A percentile compares a stretch with the other conserved stretches of the same genome.
Conservation (phyloP, 2,113 vertebrate species). For the Dendropsophus ebraccatus region DNA sequence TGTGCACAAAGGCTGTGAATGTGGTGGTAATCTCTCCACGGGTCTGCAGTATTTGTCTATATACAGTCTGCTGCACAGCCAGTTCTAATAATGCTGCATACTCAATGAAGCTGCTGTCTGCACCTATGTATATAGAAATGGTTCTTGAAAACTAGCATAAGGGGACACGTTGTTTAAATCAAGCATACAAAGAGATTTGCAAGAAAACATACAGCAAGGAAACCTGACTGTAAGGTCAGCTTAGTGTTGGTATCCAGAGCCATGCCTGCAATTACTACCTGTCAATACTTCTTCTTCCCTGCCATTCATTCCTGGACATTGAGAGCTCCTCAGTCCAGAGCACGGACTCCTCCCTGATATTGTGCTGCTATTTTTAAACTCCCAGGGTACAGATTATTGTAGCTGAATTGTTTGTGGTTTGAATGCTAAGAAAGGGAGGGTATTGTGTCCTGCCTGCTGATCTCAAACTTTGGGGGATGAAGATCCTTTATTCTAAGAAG, state of each 20-base stretch:
- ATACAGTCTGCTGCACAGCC: not conserved
- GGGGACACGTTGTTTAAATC: no score
- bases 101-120: no score
- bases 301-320: slow-evolving; percentile 25
- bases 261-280: not conserved
- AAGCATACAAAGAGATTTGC: not conserved
- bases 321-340: not conserved
- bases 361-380: slow-evolving; percentile 48
- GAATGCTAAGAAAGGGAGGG: slow-evolving; percentile 44
- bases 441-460: slow-evolving; percentile 13
- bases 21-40: not conserved
- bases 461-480: slow-evolving; percentile 1
- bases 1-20: not conserved
- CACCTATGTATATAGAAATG: not conserved
- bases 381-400: slow-evolving; percentile 23
- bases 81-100: not conserved
- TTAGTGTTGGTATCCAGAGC: not conserved
- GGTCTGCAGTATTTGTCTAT: not conserved
- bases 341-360: slow-evolving; percentile 41
- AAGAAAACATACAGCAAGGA: not conserved
- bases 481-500: not conserved
- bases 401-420: slow-evolving; percentile 33
- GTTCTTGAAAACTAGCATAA: not conserved
- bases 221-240: not conserved
- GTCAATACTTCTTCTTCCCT: not conserved